Evolutionary conservation across 2,888 invertebrate genomes (phyloP).

Genomic region (Hypolimnas misippus): DNA sequence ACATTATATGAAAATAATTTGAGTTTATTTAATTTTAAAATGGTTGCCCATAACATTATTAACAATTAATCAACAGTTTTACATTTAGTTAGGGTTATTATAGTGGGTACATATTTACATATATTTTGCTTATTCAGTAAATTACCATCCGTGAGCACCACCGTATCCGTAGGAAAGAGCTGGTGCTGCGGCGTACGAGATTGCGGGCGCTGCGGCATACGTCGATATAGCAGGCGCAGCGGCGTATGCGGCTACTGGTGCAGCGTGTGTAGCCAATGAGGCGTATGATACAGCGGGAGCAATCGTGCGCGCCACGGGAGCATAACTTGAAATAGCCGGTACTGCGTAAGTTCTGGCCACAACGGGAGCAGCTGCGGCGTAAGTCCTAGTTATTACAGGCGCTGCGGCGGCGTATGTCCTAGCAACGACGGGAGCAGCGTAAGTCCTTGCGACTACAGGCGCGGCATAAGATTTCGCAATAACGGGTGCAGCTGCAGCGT

Average conservation of each 20-base stretch:
- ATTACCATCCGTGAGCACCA: constrained; percentile 55
- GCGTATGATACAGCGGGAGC: constrained; percentile 61
- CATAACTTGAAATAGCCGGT: constrained; percentile 24
- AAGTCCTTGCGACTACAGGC: constrained; percentile 52
- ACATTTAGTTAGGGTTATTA: constrained; percentile 34
- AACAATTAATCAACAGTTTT: constrained; percentile 39
- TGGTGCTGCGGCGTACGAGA: constrained; percentile 59
- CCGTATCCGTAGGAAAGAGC: constrained; percentile 42
- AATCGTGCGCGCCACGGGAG: no score
- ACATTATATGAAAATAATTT: constrained; percentile 16
- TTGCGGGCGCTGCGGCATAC: constrained; percentile 47
- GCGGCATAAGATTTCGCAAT: constrained; percentile 69
- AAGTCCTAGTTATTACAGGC: constrained; percentile 49
- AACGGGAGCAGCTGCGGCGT: constrained; percentile 39
- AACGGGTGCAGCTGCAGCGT: constrained; percentile 67
- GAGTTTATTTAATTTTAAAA: constrained; percentile 25
- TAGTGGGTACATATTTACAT: constrained; percentile 41
- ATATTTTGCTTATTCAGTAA: constrained; percentile 32
- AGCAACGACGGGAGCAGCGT: constrained; percentile 42
- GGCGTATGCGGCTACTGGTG: constrained; percentile 54
- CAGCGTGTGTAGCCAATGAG: constrained; percentile 84
- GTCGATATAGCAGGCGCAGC: constrained; percentile 51
- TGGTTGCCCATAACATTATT: constrained; percentile 25
- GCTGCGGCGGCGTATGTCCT: constrained; percentile 45
- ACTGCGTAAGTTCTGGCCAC: constrained; percentile 30